Evolutionary conservation across 1,140 invertebrate genomes (phyloP), one percentile per base, ranked within the genome.

Genomic region (Drosophila melanica): DNA sequence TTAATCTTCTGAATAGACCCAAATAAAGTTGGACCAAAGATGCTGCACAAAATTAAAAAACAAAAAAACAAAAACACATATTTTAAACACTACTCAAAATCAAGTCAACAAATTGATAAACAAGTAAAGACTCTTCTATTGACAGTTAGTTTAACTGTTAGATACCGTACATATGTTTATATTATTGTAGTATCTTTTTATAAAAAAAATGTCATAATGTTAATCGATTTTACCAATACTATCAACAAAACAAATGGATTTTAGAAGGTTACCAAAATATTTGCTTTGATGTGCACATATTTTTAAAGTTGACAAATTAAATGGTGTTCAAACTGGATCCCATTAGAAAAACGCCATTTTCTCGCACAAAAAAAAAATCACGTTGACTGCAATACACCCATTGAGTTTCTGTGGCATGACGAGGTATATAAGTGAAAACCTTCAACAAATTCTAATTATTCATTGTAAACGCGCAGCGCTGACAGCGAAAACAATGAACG

Each of bases 401-500:
- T 41, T 51, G 48, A 6, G n/a, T 10, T 3, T 4, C 20, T 27
- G 1, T 9, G 33, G 4, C 20, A 9, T 41, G 50, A 39, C 39
- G 44, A n/a, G 62, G 66, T 62, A 71, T 75, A 79, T 64, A 41
- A 64, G 71, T 60, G 65, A 72, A 67, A 77, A 79, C 75, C 75
- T 87, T 79, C 75, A 81, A 51, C 35, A 69, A 82, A 79, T 82
- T 82, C 79, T 87, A 86, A 86, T 86, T 86, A 87, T 82, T 86
- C 79, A 86, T 87, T 77, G 82, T 82, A 74, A 85, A 82, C 78
- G 79, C 82, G 79, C 60, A 74, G 84, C 68, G 82, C 67, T 82
- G 82, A 87, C 82, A 86, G 79, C 79, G 76, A 82, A 86, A 86
- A 86, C 82, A 86, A 86, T 86, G 79, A 75, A 68, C 64, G 82